These are phyloP conservation scores for Chydorus sphaericus DNA, from an alignment of 2,888 invertebrate species.

Conservation along the genomic window DNA sequence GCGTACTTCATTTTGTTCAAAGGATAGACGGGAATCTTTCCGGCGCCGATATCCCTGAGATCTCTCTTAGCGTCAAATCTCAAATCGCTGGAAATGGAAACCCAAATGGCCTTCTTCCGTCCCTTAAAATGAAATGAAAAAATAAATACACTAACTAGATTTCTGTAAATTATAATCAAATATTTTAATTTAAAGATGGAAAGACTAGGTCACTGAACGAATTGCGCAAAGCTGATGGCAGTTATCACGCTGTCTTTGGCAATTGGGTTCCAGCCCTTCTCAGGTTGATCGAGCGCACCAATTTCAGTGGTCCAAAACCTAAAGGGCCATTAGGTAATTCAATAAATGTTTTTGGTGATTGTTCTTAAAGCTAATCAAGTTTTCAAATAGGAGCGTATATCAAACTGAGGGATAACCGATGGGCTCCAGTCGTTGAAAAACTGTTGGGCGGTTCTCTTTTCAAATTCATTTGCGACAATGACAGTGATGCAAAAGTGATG, in stretches of 20 bases:
- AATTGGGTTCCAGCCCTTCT: too few species aligned
- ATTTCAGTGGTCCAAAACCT: constrained; percentile 46
- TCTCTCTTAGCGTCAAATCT: constrained; percentile 97
- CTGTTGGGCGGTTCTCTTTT: constrained; percentile 35
- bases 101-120: constrained; percentile 91
- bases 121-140: constrained; percentile 92
- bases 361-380: too few species aligned
- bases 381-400: constrained; percentile 42
- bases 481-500: background rate
- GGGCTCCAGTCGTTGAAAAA: constrained; percentile 62
- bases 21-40: constrained; percentile 68
- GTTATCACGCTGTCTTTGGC: too few species aligned
- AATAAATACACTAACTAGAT: constrained; percentile 39
- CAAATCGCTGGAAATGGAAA: constrained; percentile 95
- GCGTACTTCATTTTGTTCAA: constrained; percentile 94
- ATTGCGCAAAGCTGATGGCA: too few species aligned
- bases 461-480: constrained; percentile 5
- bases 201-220: too few species aligned
- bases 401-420: constrained; percentile 52
- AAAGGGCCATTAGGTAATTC: constrained; percentile 61
- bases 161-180: too few species aligned
- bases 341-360: too few species aligned
- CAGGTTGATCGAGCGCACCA: too few species aligned
- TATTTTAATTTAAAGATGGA: too few species aligned
- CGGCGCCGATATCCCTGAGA: constrained; percentile 85